Conservation (phyloP, 2,113 vertebrate species). For the Tapirus terrestris region DNA sequence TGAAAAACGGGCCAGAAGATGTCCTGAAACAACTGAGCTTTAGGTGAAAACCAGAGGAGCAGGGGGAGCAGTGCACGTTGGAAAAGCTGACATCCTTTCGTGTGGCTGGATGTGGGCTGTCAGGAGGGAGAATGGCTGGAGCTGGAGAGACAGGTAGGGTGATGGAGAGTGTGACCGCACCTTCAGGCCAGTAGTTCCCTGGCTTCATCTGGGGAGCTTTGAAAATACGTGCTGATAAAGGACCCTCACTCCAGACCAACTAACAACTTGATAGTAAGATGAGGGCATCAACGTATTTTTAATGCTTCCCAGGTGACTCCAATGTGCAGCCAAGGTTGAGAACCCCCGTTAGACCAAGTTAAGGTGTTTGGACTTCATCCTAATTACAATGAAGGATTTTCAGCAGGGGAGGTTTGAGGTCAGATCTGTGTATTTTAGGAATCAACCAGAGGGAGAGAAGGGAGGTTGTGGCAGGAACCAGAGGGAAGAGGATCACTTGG, state of each 20-base stretch:
- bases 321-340: background rate
- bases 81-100: background rate
- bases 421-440: background rate
- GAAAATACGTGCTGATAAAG: fast-evolving
- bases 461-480: background rate
- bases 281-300: fast-evolving
- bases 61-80: fast-evolving
- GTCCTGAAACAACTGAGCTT: background rate
- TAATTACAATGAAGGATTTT: background rate
- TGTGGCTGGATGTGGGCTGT: fast-evolving
- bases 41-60: no score
- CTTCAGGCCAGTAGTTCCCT: background rate
- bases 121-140: background rate
- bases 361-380: background rate
- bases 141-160: background rate
- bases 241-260: background rate
- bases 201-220: background rate
- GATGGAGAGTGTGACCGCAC: no score
- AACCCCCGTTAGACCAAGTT: background rate
- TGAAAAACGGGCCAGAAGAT: background rate
- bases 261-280: fast-evolving
- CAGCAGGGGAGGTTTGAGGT: background rate
- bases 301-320: background rate
- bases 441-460: background rate
- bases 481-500: background rate